phyloP scores from a whole-genome alignment of 30 jellyfish, hydroid and myxozoan species.

The Aurelia coerulea region DNA sequence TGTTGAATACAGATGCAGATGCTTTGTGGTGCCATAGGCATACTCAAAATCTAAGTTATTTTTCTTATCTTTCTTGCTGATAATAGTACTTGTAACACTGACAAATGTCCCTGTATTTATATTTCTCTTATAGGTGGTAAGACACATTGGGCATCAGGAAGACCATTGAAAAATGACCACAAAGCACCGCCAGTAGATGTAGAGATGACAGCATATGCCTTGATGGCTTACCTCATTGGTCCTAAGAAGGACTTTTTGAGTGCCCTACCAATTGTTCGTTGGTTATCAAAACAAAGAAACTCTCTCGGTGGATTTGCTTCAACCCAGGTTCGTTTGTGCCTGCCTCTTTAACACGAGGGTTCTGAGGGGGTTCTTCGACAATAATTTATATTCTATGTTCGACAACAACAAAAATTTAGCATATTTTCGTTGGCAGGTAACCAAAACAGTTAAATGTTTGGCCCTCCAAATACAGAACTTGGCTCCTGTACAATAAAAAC shows the following conservation, averaged over 20 bases:
- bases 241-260: slow-evolving; percentile 17
- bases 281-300: slow-evolving; percentile 83
- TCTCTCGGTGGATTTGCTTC: slow-evolving; percentile 86
- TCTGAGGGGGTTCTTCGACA: no score
- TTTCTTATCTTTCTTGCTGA: neutral
- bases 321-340: slow-evolving; percentile 60
- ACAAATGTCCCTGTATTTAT: neutral
- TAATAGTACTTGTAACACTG: neutral
- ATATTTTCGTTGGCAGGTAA: no score
- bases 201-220: slow-evolving; percentile 82
- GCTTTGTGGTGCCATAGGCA: no score
- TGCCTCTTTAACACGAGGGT: no score
- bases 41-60: no score
- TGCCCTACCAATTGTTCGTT: slow-evolving; percentile 69
- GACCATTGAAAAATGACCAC: slow-evolving; percentile 32
- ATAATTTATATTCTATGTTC: no score
- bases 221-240: slow-evolving; percentile 64
- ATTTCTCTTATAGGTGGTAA: slow-evolving; percentile 48
- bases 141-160: slow-evolving; percentile 74
- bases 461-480: no score
- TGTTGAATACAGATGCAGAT: no score
- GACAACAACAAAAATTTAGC: no score
- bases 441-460: no score
- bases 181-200: slow-evolving; percentile 70
- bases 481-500: no score